Evolutionary conservation across 2,113 vertebrate genomes (phyloP).

Genomic region (Catharus bicknelli): DNA sequence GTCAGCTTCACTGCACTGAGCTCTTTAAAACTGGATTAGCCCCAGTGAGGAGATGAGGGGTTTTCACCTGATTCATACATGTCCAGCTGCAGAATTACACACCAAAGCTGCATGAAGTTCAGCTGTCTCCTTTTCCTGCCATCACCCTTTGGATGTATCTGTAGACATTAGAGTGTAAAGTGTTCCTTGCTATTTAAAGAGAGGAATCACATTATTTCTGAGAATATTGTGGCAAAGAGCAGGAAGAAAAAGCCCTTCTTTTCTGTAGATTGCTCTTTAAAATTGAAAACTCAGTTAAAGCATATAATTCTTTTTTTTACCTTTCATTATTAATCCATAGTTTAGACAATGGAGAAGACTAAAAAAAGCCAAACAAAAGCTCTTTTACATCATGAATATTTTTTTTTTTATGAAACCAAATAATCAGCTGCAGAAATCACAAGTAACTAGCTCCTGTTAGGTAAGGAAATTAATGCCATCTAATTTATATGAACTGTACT

Average conservation of each 20-base stretch:
- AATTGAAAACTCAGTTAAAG: not conserved
- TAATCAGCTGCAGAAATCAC: not conserved
- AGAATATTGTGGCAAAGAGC: not conserved
- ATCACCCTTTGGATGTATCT: not conserved
- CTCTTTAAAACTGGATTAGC: not conserved
- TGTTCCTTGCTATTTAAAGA: not conserved
- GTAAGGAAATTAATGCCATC: slow-evolving; percentile 3
- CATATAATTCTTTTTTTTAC: not conserved
- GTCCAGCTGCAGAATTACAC: not conserved
- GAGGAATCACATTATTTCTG: not conserved
- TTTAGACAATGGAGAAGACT: not conserved
- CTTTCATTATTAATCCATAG: not conserved
- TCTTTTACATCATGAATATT: not conserved
- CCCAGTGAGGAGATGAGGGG: too few species aligned
- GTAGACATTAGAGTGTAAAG: not conserved
- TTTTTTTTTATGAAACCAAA: not conserved
- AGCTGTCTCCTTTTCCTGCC: not conserved
- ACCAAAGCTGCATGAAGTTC: not conserved
- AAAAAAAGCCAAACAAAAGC: not conserved
- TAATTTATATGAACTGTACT: slow-evolving; percentile 16
- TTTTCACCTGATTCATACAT: not conserved
- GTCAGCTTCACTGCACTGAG: accelerated
- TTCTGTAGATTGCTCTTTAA: not conserved
- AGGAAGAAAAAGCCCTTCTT: not conserved
- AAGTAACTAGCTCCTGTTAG: not conserved